phyloP scores from a whole-genome alignment of 2,888 invertebrate genomes.

The Oscheius sp. region DNA sequence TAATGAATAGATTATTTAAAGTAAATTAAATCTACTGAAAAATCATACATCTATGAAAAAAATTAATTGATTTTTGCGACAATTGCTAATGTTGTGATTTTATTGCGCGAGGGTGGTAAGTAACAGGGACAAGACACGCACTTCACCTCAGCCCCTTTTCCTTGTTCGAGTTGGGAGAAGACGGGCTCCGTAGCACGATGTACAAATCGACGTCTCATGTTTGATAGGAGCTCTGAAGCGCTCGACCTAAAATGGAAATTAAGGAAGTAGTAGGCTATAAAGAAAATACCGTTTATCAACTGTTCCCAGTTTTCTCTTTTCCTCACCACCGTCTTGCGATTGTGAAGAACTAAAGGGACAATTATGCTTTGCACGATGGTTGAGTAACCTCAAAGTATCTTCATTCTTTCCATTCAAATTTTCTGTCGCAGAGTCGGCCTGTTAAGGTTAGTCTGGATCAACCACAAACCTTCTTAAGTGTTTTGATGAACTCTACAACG shows the following conservation, averaged over 20 bases:
- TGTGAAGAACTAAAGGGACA: slow-evolving; percentile 14
- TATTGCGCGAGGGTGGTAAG: too few species aligned
- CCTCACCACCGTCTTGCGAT: background rate
- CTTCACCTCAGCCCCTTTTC: slow-evolving; percentile 21
- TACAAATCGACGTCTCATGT: slow-evolving; percentile 47
- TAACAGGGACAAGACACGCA: too few species aligned
- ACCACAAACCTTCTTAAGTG: slow-evolving; percentile 43
- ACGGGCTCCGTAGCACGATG: slow-evolving; percentile 54
- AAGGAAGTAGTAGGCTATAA: too few species aligned
- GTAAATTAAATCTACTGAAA: too few species aligned
- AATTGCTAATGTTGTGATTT: too few species aligned
- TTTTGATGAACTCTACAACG: slow-evolving; percentile 51
- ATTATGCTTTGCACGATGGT: background rate
- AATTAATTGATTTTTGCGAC: too few species aligned
- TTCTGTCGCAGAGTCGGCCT: slow-evolving; percentile 22
- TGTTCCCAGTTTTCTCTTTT: slow-evolving; percentile 5
- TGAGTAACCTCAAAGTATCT: slow-evolving; percentile 1
- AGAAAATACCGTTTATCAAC: slow-evolving; percentile 17
- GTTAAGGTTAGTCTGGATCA: background rate
- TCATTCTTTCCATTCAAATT: slow-evolving; percentile 14
- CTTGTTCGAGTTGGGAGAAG: slow-evolving; percentile 37
- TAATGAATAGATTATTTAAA: too few species aligned
- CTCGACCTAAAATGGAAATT: slow-evolving; percentile 34
- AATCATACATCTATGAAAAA: too few species aligned
- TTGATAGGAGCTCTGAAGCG: slow-evolving; percentile 44